Base-by-base conservation (phyloP, 2,797 vertebrate species). In the Eupleurogrammus muticus region DNA sequence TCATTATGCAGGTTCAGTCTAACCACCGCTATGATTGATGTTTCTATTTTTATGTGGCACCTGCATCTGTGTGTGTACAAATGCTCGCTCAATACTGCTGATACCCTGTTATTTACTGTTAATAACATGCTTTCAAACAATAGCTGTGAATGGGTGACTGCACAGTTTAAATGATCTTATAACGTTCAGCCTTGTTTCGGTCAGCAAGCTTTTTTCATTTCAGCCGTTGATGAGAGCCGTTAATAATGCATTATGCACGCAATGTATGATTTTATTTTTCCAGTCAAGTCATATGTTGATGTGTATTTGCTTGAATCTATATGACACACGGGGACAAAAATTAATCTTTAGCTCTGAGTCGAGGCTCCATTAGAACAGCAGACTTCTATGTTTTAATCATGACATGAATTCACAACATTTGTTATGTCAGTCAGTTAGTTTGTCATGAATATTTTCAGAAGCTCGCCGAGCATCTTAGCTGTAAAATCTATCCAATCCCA, bases 401-500 rank as follows among this genome's bases (percentile, higher is more conserved):
- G 13, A 73, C 72, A 80, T 78, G 48, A 79, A 65, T 74, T 71
- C 80, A 83, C 73, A 64, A 55, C 62, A 80, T 80, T 56, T 62
- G 32, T 73, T 71, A 63, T n/a, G 59, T 81, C 65, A 60, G 66
- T 70, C 55, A 76, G 55, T 72, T 62, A 52, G 56, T 61, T 54
- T 65, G 19, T 68, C 81, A 82, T 85, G 16, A 78, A 69, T 75
- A 47, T 66, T 46, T 42, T 73, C 40, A 70, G 23, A 70, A 73
- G 52, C 40, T 52, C 55, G 36, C 46, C 56, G 48, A 73, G 76
- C 74, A 80, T 82, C 53, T 55, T 66, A 69, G 53, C 73, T 82
- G 75, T 84, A 20, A 77, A 66, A 51, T 62, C 66, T 82, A 87
- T 89, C 62, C 34, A 80, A 53, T 50, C 36, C 42, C 82, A 72